Evolutionary conservation across 2,888 invertebrate genomes (phyloP), one percentile per base, ranked within the genome.

Genomic region (Dendrolimus houi): DNA sequence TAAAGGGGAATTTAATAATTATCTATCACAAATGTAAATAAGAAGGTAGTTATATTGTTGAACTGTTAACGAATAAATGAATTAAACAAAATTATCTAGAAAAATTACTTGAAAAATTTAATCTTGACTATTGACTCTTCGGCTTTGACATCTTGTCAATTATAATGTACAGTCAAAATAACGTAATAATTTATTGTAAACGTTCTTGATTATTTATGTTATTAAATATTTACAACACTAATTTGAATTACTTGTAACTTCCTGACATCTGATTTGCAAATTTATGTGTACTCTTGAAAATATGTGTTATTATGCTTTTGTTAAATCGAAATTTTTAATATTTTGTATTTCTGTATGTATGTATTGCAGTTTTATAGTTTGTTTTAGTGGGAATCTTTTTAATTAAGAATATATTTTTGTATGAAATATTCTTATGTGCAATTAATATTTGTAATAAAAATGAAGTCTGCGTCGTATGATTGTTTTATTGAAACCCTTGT

Each of bases 351-450:
- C 59, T 68, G 62, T 64, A 63, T 76, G 66, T 79, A 72, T 77
- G 66, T 79, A 72, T 77, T 74, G 68, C 75, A 72, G 73, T 82
- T 85, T 87, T 87, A 67, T 83, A 85, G 71, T 85, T 84, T 85
- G 77, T 85, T 87, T 87, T 88, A 83, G 73, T 83, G 79, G 78
- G 77, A 81, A 79, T 80, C 69, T 83, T 87, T 89, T 87, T 84
- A 86, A 84, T 85, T 89, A 84, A 84, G 83, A 83, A 83, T 84
- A 85, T 90, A 90, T 90, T 90, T 90, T 90, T 90, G 84, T 90
- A 90, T 87, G 85, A 79, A 83, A 84, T 77, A 78, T 87, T 85
- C 84, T 87, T 87, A 87, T 82, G 87, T 90, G 88, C 85, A 87
- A 87, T 86, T 86, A 79, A 83, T 85, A 84, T 90, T 89, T 90